Conservation (phyloP, 2,888 invertebrate genomes). For the Hirtodrosophila confusa region DNA sequence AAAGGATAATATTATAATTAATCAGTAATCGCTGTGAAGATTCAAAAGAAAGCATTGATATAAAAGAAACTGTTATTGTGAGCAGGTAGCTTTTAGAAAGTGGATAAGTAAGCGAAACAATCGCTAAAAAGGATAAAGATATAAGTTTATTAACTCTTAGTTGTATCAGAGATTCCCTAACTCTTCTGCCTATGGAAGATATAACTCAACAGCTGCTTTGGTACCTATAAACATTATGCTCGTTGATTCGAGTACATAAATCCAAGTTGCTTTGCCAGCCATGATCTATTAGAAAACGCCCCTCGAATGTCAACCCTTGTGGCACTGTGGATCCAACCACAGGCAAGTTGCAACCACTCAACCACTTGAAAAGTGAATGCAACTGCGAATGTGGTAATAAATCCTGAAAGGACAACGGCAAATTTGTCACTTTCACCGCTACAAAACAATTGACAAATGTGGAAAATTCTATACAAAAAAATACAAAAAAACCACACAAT, state of each 20-base stretch:
- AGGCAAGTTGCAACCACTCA: conserved; percentile 45
- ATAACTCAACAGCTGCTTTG: conserved; percentile 17
- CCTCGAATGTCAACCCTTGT: conserved; percentile 64
- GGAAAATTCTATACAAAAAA: conserved; percentile 54
- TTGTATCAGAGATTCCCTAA: too few species aligned
- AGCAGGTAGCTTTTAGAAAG: too few species aligned
- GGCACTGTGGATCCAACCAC: conserved; percentile 15
- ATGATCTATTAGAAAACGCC: conserved; percentile 47
- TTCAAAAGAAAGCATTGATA: too few species aligned
- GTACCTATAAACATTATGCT: neutral
- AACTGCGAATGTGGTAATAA: conserved; percentile 48
- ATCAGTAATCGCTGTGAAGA: too few species aligned
- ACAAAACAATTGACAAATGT: conserved; percentile 70
- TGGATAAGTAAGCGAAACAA: too few species aligned
- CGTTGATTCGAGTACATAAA: conserved; percentile 21
- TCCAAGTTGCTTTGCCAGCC: conserved; percentile 19
- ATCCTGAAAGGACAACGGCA: conserved; percentile 55
- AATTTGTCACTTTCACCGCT: conserved; percentile 74
- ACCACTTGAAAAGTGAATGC: conserved; percentile 59
- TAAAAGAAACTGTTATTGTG: too few species aligned
- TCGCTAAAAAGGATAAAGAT: too few species aligned
- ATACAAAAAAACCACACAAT: conserved; percentile 20
- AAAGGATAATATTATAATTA: too few species aligned
- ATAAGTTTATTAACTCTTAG: too few species aligned
- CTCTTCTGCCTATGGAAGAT: too few species aligned